These are phyloP conservation scores for Pissodes strobi DNA, from an alignment of 1,140 invertebrate genomes.

Conservation along the genomic window DNA sequence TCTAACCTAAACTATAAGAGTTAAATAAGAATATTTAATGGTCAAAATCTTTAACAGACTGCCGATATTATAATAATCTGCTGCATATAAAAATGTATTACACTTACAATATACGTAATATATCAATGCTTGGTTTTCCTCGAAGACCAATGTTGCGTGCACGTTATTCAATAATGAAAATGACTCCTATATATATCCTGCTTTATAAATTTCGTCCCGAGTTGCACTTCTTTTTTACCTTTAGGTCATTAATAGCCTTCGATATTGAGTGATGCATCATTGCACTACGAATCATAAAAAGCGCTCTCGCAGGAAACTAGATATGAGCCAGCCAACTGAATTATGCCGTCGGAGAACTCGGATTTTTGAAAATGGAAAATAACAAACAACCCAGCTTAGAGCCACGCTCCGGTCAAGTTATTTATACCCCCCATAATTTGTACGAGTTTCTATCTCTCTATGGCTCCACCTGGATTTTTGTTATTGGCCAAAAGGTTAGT, in stretches of 20 bases:
- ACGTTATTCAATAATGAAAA: too few relatives aligned
- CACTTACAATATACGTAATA: too few relatives aligned
- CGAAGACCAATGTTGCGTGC: too few relatives aligned
- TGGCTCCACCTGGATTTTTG: slow-evolving; percentile 16
- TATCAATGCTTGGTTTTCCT: too few relatives aligned
- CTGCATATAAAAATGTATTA: too few relatives aligned
- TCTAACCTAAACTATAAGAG: too few relatives aligned
- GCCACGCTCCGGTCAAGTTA: slow-evolving; percentile 38
- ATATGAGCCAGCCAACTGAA: slow-evolving; percentile 52
- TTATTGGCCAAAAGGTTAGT: slow-evolving; percentile 13
- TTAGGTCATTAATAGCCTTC: slow-evolving; percentile 54
- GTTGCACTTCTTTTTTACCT: slow-evolving; percentile 18
- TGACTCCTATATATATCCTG: too few relatives aligned
- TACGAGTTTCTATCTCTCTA: slow-evolving; percentile 20
- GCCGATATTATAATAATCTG: too few relatives aligned
- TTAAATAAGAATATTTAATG: too few relatives aligned
- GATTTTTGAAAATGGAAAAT: slow-evolving; percentile 58
- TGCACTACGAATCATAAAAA: slow-evolving; percentile 52
- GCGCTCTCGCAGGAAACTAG: slow-evolving; percentile 52
- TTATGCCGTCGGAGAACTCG: slow-evolving; percentile 54
- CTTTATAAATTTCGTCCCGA: slow-evolving; percentile 4
- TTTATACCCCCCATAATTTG: slow-evolving; percentile 21
- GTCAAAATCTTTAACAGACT: too few relatives aligned
- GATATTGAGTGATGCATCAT: slow-evolving; percentile 58
- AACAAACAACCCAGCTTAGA: slow-evolving; percentile 56